A percentile compares a stretch with the other conserved stretches of the same genome.
phyloP scores from a whole-genome alignment of 2,888 invertebrate genomes.

The Cecidostiba fungosa region DNA sequence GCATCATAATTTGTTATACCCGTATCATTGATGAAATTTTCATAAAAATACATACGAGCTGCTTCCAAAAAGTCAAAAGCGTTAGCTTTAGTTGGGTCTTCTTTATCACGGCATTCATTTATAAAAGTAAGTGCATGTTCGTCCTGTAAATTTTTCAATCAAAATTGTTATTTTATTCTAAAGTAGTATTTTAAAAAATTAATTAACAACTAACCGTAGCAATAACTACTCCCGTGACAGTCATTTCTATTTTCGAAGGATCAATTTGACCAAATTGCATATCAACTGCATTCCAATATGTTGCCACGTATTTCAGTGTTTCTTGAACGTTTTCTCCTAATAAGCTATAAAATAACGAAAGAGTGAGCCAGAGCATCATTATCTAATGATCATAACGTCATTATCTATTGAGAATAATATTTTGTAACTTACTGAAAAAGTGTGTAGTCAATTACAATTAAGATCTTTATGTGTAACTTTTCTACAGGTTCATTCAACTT shows the following conservation, averaged over 20 bases:
- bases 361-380: not conserved
- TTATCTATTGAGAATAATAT: not conserved
- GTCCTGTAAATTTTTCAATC: not conserved
- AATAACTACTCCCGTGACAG: conserved; percentile 39
- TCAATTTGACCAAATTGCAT: conserved; percentile 26
- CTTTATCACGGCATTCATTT: conserved; percentile 10
- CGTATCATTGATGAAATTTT: conserved; percentile 45
- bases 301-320: conserved; percentile 41
- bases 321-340: conserved; percentile 37
- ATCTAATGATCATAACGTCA: not conserved
- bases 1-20: conserved; percentile 47
- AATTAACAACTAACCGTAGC: conserved; percentile 28
- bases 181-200: not conserved
- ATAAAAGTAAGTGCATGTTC: conserved; percentile 37
- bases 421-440: not conserved
- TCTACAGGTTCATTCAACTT: not conserved
- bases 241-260: conserved; percentile 26
- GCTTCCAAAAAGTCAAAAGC: conserved; percentile 36
- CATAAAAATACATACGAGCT: conserved; percentile 43
- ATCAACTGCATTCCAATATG: conserved; percentile 51
- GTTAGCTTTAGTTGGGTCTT: not conserved
- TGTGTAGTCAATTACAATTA: conserved; percentile 8
- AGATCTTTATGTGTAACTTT: not conserved
- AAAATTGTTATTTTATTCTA: not conserved
- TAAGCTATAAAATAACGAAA: conserved; percentile 18